These are phyloP conservation scores for Puffinus mauretanicus DNA, from an alignment of 2,113 vertebrate genomes.

Conservation along the genomic window DNA sequence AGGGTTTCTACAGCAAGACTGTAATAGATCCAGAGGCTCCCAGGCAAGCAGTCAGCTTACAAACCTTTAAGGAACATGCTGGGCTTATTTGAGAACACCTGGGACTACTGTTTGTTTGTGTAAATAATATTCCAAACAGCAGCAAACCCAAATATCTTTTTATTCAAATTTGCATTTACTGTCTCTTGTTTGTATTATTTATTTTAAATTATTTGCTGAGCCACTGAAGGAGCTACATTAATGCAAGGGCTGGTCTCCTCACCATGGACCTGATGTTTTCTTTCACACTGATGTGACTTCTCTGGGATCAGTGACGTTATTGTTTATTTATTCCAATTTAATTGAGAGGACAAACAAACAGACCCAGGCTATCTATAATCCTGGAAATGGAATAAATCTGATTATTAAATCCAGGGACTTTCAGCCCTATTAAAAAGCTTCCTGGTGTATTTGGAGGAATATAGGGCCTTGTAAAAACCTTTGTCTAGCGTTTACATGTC, in stretches of 20 bases:
- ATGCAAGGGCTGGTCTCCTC: neutral
- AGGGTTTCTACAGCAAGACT: neutral
- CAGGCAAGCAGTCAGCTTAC: neutral
- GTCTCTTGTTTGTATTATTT: slow-evolving; percentile 8
- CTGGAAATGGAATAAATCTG: neutral
- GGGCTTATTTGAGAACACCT: neutral
- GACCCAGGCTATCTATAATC: neutral
- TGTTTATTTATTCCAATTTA: slow-evolving; percentile 1
- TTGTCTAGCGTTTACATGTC: neutral
- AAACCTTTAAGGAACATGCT: neutral
- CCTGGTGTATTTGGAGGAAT: neutral
- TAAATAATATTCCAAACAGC: neutral
- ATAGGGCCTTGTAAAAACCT: neutral
- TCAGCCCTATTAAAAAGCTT: neutral
- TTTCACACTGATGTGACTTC: neutral
- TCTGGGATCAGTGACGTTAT: neutral
- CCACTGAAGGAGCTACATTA: neutral
- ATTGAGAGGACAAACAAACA: neutral
- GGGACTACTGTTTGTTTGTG: neutral
- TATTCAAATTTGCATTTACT: neutral
- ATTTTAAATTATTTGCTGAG: slow-evolving; percentile 3
- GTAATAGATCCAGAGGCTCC: neutral
- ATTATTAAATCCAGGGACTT: neutral
- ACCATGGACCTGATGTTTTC: neutral
- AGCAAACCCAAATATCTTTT: neutral